Evolutionary conservation across 1,140 invertebrate genomes (phyloP).

Genomic region (Marisa cornuarietis): DNA sequence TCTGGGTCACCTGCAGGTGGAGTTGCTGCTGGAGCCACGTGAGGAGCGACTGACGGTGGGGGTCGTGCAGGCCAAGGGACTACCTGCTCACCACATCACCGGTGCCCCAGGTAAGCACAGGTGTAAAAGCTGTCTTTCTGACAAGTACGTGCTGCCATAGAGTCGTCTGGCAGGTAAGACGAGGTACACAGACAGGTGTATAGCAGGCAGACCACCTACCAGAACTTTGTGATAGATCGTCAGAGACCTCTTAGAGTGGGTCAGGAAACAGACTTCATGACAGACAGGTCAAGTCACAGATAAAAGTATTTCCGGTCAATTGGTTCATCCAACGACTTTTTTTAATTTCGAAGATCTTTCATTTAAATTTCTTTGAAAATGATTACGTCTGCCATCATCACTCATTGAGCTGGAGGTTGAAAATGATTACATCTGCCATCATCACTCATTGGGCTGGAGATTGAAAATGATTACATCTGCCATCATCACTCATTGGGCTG

Average conservation of each 20-base stretch:
- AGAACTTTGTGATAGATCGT: not conserved
- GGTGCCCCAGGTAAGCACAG: constrained; percentile 48
- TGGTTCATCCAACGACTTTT: no score
- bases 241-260: not conserved
- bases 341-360: no score
- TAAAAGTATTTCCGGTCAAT: no score
- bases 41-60: constrained; percentile 39
- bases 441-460: no score
- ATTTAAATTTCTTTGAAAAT: no score
- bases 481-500: no score
- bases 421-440: no score
- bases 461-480: no score
- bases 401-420: no score
- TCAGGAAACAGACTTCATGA: not conserved
- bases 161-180: not conserved
- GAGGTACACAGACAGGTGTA: no score
- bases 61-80: constrained; percentile 42
- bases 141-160: not conserved
- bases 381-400: no score
- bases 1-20: constrained; percentile 50
- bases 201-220: no score
- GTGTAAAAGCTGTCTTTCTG: not conserved
- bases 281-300: not conserved
- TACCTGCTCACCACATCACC: constrained; percentile 51
- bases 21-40: constrained; percentile 48